These are phyloP conservation scores for Lasioglossum villosulum DNA, from an alignment of 2,888 invertebrate genomes.

Conservation along the genomic window DNA sequence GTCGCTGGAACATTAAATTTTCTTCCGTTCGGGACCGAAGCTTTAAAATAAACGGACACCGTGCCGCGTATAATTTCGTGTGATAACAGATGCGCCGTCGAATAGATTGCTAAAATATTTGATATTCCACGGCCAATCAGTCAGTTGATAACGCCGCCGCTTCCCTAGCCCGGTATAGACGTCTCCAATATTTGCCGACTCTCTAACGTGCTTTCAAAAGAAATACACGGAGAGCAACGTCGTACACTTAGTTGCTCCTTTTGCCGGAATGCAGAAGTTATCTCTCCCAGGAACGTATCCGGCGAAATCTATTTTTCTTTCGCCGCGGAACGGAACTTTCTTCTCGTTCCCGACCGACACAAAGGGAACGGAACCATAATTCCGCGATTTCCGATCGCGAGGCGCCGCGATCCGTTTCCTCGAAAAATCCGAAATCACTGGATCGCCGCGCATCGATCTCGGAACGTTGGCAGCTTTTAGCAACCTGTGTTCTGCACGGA, in stretches of 20 bases:
- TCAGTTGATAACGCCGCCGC: not conserved
- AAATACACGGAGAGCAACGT: conserved; percentile 55
- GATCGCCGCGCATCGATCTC: not conserved
- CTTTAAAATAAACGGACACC: not conserved
- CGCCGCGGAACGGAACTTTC: conserved; percentile 46
- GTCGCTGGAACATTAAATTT: conserved; percentile 24
- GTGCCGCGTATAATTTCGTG: not conserved
- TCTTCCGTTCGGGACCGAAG: conserved; percentile 2
- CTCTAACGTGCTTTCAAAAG: conserved; percentile 58
- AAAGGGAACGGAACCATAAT: conserved; percentile 56
- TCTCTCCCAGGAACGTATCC: conserved; percentile 58
- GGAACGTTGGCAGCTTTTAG: no score
- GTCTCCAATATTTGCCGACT: conserved; percentile 41
- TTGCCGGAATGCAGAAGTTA: conserved; percentile 64
- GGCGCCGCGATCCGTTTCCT: not conserved
- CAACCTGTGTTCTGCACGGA: no score
- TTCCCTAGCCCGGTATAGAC: conserved; percentile 6
- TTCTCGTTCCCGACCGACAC: conserved; percentile 37
- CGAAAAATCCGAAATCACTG: not conserved
- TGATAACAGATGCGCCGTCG: not conserved
- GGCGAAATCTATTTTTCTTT: conserved; percentile 69
- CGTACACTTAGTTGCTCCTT: conserved; percentile 37
- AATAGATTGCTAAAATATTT: not conserved
- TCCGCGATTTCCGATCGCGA: conserved; percentile 60
- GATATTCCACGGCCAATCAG: not conserved